Conservation (phyloP, 2,797 vertebrate species). For the Enteromius mattozi region DNA sequence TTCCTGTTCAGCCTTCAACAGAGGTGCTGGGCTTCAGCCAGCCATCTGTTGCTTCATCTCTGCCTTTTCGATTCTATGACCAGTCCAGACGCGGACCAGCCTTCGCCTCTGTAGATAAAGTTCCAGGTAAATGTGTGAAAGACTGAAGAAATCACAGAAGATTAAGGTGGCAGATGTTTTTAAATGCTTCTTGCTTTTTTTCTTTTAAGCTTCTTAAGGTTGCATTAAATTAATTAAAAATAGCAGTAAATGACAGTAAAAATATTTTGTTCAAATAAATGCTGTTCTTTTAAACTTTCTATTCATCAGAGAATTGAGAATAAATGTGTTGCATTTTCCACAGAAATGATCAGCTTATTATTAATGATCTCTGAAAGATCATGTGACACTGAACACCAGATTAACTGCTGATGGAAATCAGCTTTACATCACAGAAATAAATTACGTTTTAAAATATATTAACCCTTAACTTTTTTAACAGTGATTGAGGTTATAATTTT, state of each 20-base stretch:
- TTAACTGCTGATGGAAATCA: neutral
- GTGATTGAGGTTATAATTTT: neutral
- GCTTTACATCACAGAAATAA: neutral
- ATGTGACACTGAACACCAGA: neutral
- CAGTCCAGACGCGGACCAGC: conserved; percentile 89
- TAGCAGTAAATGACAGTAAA: neutral
- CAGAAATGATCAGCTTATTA: neutral
- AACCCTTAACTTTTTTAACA: neutral
- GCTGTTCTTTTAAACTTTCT: neutral
- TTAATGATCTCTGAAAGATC: neutral
- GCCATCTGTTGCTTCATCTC: conserved; percentile 77
- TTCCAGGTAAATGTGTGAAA: conserved; percentile 86
- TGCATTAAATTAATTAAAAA: neutral
- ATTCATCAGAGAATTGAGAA: no score
- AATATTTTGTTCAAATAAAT: neutral
- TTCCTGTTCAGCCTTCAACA: conserved; percentile 83
- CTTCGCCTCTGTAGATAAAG: conserved; percentile 95
- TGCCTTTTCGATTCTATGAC: conserved; percentile 96
- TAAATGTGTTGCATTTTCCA: neutral
- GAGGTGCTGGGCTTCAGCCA: conserved; percentile 94
- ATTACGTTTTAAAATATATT: neutral
- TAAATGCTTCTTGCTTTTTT: neutral
- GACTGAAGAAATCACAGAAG: neutral
- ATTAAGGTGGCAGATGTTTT: neutral
- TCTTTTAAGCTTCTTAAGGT: neutral